Evolutionary conservation across 2,888 invertebrate species (phyloP).

Genomic region (Ferdinandea cuprea): DNA sequence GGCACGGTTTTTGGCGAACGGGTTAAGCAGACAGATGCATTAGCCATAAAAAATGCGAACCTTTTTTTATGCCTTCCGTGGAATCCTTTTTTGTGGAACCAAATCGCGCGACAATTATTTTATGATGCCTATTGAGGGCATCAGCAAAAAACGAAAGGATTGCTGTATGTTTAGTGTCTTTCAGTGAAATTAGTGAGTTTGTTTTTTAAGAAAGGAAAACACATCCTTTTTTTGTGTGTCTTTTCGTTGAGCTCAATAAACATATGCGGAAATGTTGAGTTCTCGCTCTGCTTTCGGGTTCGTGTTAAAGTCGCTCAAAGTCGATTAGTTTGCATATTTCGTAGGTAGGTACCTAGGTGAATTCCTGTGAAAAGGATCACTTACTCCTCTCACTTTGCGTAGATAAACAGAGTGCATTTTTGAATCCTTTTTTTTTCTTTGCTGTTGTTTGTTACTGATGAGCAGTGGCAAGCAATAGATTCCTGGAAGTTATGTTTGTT

Average conservation of each 20-base stretch:
- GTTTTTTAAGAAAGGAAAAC: constrained; percentile 31
- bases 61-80: constrained; percentile 6
- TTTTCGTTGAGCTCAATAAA: constrained; percentile 53
- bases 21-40: constrained; percentile 65
- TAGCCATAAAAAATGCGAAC: constrained; percentile 29
- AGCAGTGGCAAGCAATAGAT: constrained; percentile 38
- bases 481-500: constrained; percentile 58
- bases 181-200: constrained; percentile 59
- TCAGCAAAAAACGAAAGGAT: constrained; percentile 66
- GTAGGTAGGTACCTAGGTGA: constrained; percentile 31
- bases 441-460: background rate
- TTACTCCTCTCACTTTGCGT: constrained; percentile 31
- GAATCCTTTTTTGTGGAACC: constrained; percentile 51
- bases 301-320: constrained; percentile 69
- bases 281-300: constrained; percentile 45
- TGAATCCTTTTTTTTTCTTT: constrained; percentile 43
- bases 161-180: constrained; percentile 53
- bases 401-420: constrained; percentile 49
- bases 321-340: constrained; percentile 70
- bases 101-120: constrained; percentile 73
- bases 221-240: background rate
- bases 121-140: constrained; percentile 31
- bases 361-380: constrained; percentile 62
- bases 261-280: background rate
- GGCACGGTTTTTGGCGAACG: constrained; percentile 54